Evolutionary conservation across 2,888 invertebrate genomes (phyloP).

Genomic region (Girardia tigrina): DNA sequence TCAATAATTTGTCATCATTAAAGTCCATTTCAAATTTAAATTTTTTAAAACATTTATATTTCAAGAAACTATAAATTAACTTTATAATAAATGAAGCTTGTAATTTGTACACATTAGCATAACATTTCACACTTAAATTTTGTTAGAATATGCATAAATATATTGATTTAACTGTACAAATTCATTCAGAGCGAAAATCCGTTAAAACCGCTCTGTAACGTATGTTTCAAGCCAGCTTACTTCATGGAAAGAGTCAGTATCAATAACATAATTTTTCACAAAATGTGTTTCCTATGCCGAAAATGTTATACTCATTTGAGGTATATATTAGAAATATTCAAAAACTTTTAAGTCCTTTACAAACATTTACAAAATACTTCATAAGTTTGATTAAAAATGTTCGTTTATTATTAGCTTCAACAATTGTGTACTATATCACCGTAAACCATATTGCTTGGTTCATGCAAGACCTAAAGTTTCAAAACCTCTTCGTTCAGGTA

Average conservation of each 20-base stretch:
- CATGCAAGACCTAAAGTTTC: not conserved
- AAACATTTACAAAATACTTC: too few relatives aligned
- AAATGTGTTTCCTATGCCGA: conserved; percentile 13
- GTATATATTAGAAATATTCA: not conserved
- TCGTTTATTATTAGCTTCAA: not conserved
- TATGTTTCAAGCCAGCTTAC: not conserved
- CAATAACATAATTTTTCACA: conserved; percentile 3
- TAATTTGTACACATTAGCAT: too few relatives aligned
- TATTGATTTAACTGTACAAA: not conserved
- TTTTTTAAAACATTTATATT: too few relatives aligned
- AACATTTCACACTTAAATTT: too few relatives aligned
- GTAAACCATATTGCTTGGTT: conserved; percentile 19
- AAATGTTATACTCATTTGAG: conserved; percentile 11
- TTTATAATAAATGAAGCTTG: too few relatives aligned
- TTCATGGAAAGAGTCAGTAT: conserved; percentile 19
- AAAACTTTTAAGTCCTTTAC: too few relatives aligned
- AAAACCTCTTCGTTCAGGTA: not conserved
- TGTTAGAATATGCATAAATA: too few relatives aligned
- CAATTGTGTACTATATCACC: not conserved
- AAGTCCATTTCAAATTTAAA: too few relatives aligned
- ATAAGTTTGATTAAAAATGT: not conserved
- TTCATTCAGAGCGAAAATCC: not conserved
- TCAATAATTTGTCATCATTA: too few relatives aligned
- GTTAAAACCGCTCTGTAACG: not conserved
- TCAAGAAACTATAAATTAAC: too few relatives aligned